A percentile compares a stretch with the other conserved stretches of the same genome.
Evolutionary conservation across 2,888 invertebrate species (phyloP).

Genomic region (Pinctada fucata): DNA sequence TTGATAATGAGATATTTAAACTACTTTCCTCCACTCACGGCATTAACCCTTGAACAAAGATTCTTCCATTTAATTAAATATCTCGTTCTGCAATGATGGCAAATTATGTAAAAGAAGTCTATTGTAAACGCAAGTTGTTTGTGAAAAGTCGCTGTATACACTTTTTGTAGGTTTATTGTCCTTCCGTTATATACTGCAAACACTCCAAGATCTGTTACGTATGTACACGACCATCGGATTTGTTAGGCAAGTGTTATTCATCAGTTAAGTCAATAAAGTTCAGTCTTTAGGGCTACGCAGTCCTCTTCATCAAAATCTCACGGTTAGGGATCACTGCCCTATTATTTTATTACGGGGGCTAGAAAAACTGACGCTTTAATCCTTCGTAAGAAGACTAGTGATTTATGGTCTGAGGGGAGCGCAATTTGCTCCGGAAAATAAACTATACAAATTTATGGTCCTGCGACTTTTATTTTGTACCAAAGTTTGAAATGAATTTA

Average conservation of each 20-base stretch:
- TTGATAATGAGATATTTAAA: neutral
- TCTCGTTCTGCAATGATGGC: neutral
- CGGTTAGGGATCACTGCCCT: no score
- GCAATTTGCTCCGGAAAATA: no score
- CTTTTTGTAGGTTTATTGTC: neutral
- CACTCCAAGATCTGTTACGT: neutral
- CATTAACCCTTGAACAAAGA: neutral
- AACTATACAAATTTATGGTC: no score
- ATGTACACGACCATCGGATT: neutral
- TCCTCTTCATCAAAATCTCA: no score
- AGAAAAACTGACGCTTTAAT: no score
- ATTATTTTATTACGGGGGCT: no score
- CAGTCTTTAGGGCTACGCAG: no score
- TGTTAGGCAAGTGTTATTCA: neutral
- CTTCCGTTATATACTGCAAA: neutral
- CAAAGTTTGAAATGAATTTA: no score
- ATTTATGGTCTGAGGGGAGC: no score
- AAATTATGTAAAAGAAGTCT: conserved; percentile 1
- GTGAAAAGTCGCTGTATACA: conserved; percentile 1
- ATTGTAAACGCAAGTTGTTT: neutral
- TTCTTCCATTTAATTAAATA: conserved; percentile 1
- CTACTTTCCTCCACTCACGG: neutral
- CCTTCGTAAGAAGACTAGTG: no score
- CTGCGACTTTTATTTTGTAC: no score
- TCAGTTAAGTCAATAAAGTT: neutral